phyloP scores from a whole-genome alignment of 2,888 invertebrate species.

The Nipponacmea schrenckii region DNA sequence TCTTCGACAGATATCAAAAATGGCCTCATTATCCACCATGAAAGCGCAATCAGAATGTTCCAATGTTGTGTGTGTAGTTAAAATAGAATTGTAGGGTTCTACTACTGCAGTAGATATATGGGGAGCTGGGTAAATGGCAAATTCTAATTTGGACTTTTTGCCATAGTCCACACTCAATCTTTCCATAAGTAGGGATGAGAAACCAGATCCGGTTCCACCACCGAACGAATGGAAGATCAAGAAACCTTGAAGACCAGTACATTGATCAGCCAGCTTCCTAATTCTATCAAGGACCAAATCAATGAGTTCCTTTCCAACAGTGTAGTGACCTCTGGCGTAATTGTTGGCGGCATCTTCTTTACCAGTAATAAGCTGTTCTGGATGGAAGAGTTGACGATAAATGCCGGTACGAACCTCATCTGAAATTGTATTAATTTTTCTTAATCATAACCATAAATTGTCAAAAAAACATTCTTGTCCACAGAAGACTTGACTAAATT shows the following conservation, averaged over 20 bases:
- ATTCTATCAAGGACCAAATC: neutral
- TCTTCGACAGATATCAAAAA: neutral
- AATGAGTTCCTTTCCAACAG: neutral
- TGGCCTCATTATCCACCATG: constrained; percentile 2
- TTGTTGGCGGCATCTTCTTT: constrained; percentile 6
- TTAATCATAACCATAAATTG: too few species aligned
- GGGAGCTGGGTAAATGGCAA: neutral
- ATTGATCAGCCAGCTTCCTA: neutral
- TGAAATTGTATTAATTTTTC: neutral
- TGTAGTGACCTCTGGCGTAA: constrained; percentile 1
- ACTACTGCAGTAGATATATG: neutral
- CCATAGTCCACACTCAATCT: constrained; percentile 3
- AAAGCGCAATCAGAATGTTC: constrained; percentile 3
- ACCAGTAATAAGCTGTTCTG: constrained; percentile 3
- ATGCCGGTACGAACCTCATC: neutral
- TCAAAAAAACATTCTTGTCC: too few species aligned
- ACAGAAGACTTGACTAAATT: too few species aligned
- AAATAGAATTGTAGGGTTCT: neutral
- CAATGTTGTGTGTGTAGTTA: neutral
- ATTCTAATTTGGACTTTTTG: neutral
- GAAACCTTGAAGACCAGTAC: constrained; percentile 1
- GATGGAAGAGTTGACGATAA: constrained; percentile 1
- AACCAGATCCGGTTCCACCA: constrained; percentile 2
- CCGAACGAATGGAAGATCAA: neutral
- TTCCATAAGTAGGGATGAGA: constrained; percentile 1